Base-by-base conservation (phyloP, 2,113 vertebrate genomes). In the Callithrix jacchus region DNA sequence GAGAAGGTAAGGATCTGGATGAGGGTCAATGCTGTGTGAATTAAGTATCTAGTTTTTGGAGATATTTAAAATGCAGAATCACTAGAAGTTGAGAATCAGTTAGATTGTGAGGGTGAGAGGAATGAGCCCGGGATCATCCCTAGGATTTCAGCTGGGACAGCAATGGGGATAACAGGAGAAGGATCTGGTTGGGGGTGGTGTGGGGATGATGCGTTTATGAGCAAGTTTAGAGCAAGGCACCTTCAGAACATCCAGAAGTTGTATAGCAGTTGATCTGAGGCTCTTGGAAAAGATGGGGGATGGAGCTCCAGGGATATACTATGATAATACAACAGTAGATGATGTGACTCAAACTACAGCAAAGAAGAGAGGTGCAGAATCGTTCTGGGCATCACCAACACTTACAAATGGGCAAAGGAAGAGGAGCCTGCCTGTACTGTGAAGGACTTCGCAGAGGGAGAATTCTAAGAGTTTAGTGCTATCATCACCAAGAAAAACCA, bases 261-360 rank as follows among this genome's bases (percentile, higher is more conserved):
- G 18, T 81, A 1, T 23, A 42, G 13, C 6, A 2, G 32, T 47
- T 37, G n/a, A 45, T 21, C 14, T 66, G 56, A 86, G 70, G 45
- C 5, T 79, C 70, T 21, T 40, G 3, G 3, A 12, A 56, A 86
- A 89, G 40, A 61, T 85, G 6, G 21, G 9, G 25, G 30, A 54
- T 18, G 79, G 10, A 85, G 45, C 45, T 45, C 32, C 54, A 56
- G 56, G 27, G 25, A 9, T 52, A 21, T 2, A 25, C 18, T 71
- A 1, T 11, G 16, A 32, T 27, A 23, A 83, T 0, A 16, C 7
- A 16, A 9, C 0, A 56, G 42, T n/a, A 27, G 12, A 32, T 16
- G n/a, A n/a, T 45, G 17, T 3, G 17, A 8, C 11, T 73, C 45
- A 91, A 40, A 54, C 49, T 73, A 30, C 5, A 49, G 3, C 18